Evolutionary conservation across 1,140 invertebrate species (phyloP).

Genomic region (Neotoxoptera formosana): DNA sequence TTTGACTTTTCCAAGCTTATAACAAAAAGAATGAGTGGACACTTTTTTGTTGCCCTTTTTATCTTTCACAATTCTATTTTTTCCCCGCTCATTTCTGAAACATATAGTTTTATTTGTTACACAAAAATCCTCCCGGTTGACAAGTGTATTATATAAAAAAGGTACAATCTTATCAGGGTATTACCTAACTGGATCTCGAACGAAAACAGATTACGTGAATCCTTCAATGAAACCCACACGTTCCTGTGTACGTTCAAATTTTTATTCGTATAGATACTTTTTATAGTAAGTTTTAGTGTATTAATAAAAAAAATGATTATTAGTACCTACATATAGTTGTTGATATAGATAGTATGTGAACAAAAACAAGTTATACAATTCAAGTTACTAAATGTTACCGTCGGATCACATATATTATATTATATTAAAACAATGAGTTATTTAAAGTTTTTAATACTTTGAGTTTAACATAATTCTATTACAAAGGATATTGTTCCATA

Average conservation of each 20-base stretch:
- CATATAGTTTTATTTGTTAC: not conserved
- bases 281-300: not conserved
- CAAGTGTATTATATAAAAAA: not conserved
- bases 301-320: not conserved
- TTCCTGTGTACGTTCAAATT: not conserved
- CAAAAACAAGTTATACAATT: no score
- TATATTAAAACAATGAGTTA: no score
- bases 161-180: not conserved
- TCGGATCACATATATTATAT: no score
- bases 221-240: not conserved
- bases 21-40: conserved; percentile 39
- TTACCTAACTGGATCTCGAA: not conserved
- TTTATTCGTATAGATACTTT: not conserved
- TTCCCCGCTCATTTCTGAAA: not conserved
- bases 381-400: no score
- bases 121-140: not conserved
- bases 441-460: no score
- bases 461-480: no score
- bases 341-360: no score
- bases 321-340: not conserved
- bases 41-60: conserved; percentile 16
- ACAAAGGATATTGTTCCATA: not conserved
- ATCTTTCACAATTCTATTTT: conserved; percentile 38
- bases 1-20: conserved; percentile 4
- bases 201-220: not conserved